A percentile compares a stretch with the other conserved stretches of the same genome.
phyloP scores from a whole-genome alignment of 1,140 invertebrate genomes.

The Anagrus nilaparvatae region DNA sequence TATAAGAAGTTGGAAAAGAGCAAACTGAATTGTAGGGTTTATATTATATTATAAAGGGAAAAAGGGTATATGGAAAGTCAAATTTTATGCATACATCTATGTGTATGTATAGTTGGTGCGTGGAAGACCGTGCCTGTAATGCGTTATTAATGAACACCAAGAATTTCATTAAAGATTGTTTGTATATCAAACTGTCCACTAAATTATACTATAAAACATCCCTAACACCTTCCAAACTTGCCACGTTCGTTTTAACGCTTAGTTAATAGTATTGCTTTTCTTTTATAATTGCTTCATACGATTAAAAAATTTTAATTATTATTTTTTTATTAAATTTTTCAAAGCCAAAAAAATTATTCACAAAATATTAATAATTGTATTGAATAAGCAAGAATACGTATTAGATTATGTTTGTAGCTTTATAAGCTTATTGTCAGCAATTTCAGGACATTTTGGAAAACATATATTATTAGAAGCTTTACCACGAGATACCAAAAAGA shows the following conservation, averaged over 20 bases:
- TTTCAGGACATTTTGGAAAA: conserved; percentile 32
- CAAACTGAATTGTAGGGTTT: too few relatives aligned
- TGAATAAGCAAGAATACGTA: neutral
- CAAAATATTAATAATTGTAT: neutral
- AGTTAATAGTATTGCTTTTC: too few relatives aligned
- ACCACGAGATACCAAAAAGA: conserved; percentile 14
- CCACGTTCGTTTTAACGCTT: too few relatives aligned
- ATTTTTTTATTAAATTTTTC: too few relatives aligned
- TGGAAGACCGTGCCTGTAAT: conserved; percentile 41
- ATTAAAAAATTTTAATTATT: too few relatives aligned
- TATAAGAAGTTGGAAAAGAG: too few relatives aligned
- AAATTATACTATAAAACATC: conserved; percentile 54
- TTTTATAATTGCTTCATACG: too few relatives aligned
- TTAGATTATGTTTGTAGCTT: conserved; percentile 2
- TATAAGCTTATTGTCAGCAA: conserved; percentile 25
- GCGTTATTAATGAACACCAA: conserved; percentile 58
- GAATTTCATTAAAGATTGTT: conserved; percentile 61
- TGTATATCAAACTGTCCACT: conserved; percentile 55
- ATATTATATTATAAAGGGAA: conserved; percentile 27
- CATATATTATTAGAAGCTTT: conserved; percentile 29
- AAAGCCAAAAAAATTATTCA: conserved; percentile 4
- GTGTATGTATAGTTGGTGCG: conserved; percentile 13
- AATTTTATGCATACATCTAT: too few relatives aligned
- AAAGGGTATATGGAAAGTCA: too few relatives aligned
- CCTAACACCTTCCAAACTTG: too few relatives aligned